Percentiles rank a stretch among this genome's conserved stretches.
phyloP scores from a whole-genome alignment of 2,113 vertebrate genomes.

The Laticauda laticaudata region DNA sequence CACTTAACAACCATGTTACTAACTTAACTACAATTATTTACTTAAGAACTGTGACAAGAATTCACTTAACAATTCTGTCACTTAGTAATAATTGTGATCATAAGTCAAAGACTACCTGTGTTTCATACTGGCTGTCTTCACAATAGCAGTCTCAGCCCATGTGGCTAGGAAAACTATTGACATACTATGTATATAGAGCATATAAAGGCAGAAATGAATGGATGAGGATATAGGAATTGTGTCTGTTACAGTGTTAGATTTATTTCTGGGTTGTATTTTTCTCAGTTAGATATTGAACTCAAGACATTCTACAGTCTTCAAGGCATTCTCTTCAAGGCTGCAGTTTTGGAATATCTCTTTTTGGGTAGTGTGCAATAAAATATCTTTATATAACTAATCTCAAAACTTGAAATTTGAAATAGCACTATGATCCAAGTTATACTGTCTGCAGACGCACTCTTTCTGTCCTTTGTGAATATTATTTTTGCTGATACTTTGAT shows the following conservation, averaged over 20 bases:
- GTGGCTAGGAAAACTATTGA: not conserved
- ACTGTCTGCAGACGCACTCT: not conserved
- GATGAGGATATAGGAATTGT: not conserved
- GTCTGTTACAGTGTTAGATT: not conserved
- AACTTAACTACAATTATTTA: not conserved
- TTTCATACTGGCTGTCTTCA: not conserved
- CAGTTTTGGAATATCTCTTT: not conserved
- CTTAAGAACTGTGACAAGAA: not conserved
- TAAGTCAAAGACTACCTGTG: not conserved
- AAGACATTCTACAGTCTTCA: not conserved
- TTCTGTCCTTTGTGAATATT: not conserved
- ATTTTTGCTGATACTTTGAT: not conserved
- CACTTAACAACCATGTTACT: not conserved
- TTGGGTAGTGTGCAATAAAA: not conserved
- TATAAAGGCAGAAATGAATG: not conserved
- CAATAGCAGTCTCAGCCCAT: not conserved
- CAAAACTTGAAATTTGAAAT: not conserved
- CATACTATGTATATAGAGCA: not conserved
- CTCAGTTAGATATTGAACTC: not conserved
- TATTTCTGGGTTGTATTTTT: not conserved
- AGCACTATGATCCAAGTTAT: not conserved
- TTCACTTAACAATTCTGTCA: not conserved
- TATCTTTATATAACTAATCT: not conserved
- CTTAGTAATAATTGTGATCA: not conserved
- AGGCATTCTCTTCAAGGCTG: not conserved